Conservation (phyloP, 1,140 invertebrate genomes). For the Mizuhopecten yessoensis region DNA sequence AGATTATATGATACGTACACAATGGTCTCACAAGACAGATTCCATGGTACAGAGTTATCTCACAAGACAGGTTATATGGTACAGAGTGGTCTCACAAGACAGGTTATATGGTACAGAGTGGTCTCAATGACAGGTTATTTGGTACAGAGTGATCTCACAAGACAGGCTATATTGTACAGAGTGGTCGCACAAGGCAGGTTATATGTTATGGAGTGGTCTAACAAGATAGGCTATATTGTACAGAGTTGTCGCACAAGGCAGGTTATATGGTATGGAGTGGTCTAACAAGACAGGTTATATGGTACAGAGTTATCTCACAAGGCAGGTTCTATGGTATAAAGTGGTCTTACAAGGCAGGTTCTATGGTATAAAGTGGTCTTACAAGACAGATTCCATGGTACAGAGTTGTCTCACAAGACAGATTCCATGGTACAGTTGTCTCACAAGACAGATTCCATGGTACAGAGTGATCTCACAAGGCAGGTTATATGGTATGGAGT, state of each 20-base stretch:
- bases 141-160: not conserved
- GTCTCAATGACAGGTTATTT: not conserved
- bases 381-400: not conserved
- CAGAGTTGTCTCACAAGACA: not conserved
- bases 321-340: not conserved
- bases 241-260: not conserved
- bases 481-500: not conserved
- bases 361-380: not conserved
- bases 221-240: not conserved
- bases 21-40: not conserved
- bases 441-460: not conserved
- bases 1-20: not conserved
- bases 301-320: not conserved
- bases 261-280: not conserved
- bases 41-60: too few relatives aligned
- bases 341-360: not conserved
- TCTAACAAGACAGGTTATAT: not conserved
- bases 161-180: not conserved
- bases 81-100: not conserved
- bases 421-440: too few relatives aligned
- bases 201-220: not conserved
- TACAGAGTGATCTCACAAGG: not conserved
- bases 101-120: not conserved
- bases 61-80: not conserved
- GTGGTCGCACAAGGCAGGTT: not conserved